phyloP scores from a whole-genome alignment of 92 coral and sea anemone genomes.

The Epizoanthus rinbou region DNA sequence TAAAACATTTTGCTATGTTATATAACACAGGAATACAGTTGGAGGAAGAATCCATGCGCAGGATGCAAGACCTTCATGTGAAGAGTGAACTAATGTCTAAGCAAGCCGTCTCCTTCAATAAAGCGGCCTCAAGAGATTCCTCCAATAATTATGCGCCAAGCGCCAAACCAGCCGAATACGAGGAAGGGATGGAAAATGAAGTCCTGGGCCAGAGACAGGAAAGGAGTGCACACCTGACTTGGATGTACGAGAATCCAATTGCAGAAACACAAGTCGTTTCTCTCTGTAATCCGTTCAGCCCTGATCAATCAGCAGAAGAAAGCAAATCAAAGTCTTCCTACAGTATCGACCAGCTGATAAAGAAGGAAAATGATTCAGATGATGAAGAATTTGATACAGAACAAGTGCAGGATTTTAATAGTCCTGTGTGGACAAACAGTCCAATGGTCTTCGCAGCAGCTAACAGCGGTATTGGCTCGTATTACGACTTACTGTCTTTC shows the following conservation, averaged over 20 bases:
- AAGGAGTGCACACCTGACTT: background rate
- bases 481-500: background rate
- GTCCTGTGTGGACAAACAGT: background rate
- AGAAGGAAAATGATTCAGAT: background rate
- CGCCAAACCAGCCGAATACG: background rate
- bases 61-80: background rate
- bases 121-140: background rate
- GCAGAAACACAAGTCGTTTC: background rate
- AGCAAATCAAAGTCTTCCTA: background rate
- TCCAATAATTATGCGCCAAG: background rate
- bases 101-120: background rate
- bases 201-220: background rate
- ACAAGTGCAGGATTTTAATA: background rate
- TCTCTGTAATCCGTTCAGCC: background rate
- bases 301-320: background rate
- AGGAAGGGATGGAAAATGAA: background rate
- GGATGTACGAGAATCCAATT: constrained; percentile 5
- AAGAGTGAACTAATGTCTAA: background rate
- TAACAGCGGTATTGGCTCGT: background rate
- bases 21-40: background rate
- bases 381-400: background rate
- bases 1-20: too few relatives aligned
- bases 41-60: background rate
- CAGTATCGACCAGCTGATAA: background rate
- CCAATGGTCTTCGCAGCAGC: background rate